Conservation (phyloP, 2,113 vertebrate species). For the Pantherophis guttatus region DNA sequence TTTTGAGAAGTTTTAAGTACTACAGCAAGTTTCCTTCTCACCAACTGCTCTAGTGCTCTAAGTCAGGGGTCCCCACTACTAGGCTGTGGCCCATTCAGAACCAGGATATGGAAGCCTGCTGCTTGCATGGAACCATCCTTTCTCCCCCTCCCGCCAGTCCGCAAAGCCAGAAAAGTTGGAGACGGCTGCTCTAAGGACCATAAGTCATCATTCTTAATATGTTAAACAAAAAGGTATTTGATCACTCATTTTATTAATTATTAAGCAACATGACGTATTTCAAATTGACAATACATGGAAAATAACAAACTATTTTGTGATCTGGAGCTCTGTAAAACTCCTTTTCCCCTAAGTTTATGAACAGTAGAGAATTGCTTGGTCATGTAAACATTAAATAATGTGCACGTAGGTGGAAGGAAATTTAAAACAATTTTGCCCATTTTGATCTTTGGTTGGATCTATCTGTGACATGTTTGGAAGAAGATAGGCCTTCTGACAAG, state of each 20-base stretch:
- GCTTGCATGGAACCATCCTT: no score
- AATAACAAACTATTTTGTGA: constrained; percentile 12
- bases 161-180: no score
- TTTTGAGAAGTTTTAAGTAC: neutral
- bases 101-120: no score
- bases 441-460: constrained; percentile 29
- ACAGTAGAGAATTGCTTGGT: constrained; percentile 19
- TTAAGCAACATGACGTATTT: constrained; percentile 23
- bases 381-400: neutral
- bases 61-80: no score
- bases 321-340: constrained; percentile 19
- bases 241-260: constrained; percentile 32
- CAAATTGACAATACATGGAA: constrained; percentile 7
- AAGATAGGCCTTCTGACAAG: constrained; percentile 33
- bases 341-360: constrained; percentile 9
- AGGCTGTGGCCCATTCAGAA: no score
- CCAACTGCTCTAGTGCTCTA: neutral
- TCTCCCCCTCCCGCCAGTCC: no score
- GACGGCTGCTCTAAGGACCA: neutral
- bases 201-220: constrained; percentile 34
- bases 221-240: constrained; percentile 40
- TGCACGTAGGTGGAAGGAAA: neutral
- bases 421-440: neutral
- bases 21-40: neutral
- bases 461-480: constrained; percentile 26